phyloP scores from a whole-genome alignment of 2,113 vertebrate genomes.

The Chiloscyllium plagiosum region DNA sequence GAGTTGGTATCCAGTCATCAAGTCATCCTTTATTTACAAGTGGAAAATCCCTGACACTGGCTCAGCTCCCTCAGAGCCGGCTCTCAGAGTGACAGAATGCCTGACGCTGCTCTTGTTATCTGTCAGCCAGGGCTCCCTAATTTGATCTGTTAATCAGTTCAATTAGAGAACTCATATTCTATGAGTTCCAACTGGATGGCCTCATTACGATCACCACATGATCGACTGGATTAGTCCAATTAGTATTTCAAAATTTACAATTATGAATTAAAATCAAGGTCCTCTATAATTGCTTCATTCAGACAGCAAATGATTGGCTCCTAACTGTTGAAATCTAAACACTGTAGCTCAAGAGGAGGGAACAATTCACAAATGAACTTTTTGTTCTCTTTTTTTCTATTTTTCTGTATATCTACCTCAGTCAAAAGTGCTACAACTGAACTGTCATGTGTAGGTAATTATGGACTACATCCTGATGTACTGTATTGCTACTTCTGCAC shows the following conservation, averaged over 20 bases:
- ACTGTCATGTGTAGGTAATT: background rate
- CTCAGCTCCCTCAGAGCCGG: too few relatives aligned
- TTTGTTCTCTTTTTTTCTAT: background rate
- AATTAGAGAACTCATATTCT: too few relatives aligned
- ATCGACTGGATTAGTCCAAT: background rate
- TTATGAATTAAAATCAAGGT: background rate
- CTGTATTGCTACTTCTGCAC: background rate
- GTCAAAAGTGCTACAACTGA: background rate
- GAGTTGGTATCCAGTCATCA: too few relatives aligned
- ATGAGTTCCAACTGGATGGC: too few relatives aligned
- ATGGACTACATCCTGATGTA: background rate
- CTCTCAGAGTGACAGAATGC: too few relatives aligned
- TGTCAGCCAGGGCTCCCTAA: too few relatives aligned
- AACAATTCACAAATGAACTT: background rate
- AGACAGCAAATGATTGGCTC: background rate
- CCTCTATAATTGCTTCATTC: background rate
- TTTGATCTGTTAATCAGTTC: too few relatives aligned
- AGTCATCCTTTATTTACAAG: too few relatives aligned
- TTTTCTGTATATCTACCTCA: background rate
- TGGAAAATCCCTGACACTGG: too few relatives aligned
- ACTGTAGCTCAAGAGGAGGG: background rate
- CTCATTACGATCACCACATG: too few relatives aligned
- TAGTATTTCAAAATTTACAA: background rate
- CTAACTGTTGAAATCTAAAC: background rate
- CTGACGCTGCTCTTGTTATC: too few relatives aligned